A percentile compares a stretch with the other conserved stretches of the same genome.
Evolutionary conservation across 2,888 invertebrate species (phyloP).

Genomic region (Globia sparganii): DNA sequence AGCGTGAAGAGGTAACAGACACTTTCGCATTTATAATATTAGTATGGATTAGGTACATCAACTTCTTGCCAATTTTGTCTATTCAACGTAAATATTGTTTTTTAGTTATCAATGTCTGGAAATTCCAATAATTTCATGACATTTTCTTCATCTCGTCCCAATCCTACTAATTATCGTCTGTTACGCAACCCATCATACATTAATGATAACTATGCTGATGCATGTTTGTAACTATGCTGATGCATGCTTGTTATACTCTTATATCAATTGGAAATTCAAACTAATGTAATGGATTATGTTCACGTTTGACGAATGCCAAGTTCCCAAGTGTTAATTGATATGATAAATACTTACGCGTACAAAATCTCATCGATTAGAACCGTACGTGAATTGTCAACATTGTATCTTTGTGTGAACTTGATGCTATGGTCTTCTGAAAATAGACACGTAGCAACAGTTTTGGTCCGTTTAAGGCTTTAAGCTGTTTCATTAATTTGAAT

Average conservation of each 20-base stretch:
- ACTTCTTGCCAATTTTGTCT: conserved; percentile 2
- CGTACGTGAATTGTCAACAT: not conserved
- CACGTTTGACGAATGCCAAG: conserved; percentile 29
- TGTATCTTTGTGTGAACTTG: conserved; percentile 24
- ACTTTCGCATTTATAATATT: too few relatives aligned
- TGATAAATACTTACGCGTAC: conserved; percentile 14
- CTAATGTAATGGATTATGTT: conserved; percentile 22
- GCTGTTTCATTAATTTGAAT: conserved; percentile 59
- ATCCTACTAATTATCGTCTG: not conserved
- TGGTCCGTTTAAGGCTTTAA: conserved; percentile 39
- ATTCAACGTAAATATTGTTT: conserved; percentile 3
- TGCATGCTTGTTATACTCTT: conserved; percentile 6
- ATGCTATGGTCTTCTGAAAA: conserved; percentile 1
- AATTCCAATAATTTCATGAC: not conserved
- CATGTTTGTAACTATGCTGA: not conserved
- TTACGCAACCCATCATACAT: not conserved
- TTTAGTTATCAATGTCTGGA: not conserved
- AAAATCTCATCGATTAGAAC: conserved; percentile 18
- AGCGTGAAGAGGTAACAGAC: too few relatives aligned
- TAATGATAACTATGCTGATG: not conserved
- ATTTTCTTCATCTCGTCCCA: not conserved
- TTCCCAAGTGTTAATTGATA: conserved; percentile 30
- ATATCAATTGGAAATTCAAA: conserved; percentile 43
- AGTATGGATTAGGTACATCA: too few relatives aligned
- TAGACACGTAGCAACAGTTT: conserved; percentile 32